Evolutionary conservation across 2,888 invertebrate species (phyloP), one percentile per base, ranked within the genome.

Genomic region (Pheosia gnoma): DNA sequence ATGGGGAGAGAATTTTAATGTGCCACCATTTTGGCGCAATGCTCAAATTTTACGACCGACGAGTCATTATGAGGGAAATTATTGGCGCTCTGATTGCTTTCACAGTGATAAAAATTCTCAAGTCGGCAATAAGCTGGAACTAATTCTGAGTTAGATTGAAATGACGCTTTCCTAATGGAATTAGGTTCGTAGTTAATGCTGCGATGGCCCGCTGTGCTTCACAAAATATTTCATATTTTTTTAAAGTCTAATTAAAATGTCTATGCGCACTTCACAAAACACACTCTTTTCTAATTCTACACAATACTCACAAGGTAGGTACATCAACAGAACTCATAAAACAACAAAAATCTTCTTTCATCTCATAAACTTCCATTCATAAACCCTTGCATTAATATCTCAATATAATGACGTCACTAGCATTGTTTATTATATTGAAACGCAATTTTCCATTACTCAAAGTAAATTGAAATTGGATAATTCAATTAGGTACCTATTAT

Each of bases 11-110:
- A 93, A 93, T 93, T 93, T 93, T 93, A 93, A 93, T 93, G 93
- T 90, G 86, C 91, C 90, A 91, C 93, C 93, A 93, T 93, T 93
- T 92, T 91, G 91, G 92, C 92, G 91, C 93, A 92, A 91, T 91
- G 93, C 92, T 93, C 91, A 93, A 93, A 93, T 93, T 93, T 93
- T 93, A 93, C 89, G 93, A 91, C 87, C 91, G 77, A 85, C 82
- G 79, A 88, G 92, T 93, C 93, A 93, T 93, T 93, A 93, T 92
- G 92, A 93, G 89, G 90, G 93, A 92, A 93, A 93, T 93, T 93
- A 93, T 93, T 91, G 93, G 93, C 90, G 89, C 91, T 91, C 91
- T 93, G 93, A 93, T 93, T 93, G 92, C 93, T 90, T 90, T 87
- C 85, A 85, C 90, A 85, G 93, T 93, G 92, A 93, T 93, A 93